A percentile compares a stretch with the other conserved stretches of the same genome.
Evolutionary conservation across 2,797 vertebrate genomes (phyloP).

Genomic region (Neomorphus geoffroyi): DNA sequence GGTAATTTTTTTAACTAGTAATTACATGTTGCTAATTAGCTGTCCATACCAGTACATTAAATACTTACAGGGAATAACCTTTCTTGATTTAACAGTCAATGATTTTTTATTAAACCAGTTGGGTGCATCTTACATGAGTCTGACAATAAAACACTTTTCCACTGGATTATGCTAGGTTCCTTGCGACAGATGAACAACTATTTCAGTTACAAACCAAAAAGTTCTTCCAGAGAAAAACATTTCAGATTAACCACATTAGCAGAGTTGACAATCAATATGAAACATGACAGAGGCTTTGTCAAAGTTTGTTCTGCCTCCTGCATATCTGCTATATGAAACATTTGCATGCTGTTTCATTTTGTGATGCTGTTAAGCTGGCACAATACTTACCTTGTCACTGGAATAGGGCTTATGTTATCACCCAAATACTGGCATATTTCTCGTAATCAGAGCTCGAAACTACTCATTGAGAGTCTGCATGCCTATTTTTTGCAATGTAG

Average conservation of each 20-base stretch:
- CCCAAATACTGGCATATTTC: background rate
- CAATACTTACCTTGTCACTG: background rate
- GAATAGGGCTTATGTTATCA: background rate
- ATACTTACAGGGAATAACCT: background rate
- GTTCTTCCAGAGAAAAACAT: conserved; percentile 51
- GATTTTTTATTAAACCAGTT: conserved; percentile 5
- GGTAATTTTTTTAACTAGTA: too few species aligned
- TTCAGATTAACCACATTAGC: conserved; percentile 25
- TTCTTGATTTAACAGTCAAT: background rate
- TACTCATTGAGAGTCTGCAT: background rate
- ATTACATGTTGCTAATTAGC: background rate
- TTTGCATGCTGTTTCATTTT: background rate
- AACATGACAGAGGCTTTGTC: background rate
- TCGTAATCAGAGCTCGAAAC: background rate
- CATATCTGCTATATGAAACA: background rate
- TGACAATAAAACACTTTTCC: conserved; percentile 54
- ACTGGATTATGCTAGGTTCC: conserved; percentile 49
- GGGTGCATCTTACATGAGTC: conserved; percentile 27
- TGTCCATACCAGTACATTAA: background rate
- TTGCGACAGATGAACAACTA: conserved; percentile 30
- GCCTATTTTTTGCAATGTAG: background rate
- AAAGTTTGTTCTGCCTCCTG: background rate
- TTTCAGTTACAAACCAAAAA: conserved; percentile 41
- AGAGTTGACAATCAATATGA: conserved; percentile 1
- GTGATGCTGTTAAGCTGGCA: background rate